phyloP scores from a whole-genome alignment of 1,140 invertebrate genomes.

The Drosophila kohkoa region DNA sequence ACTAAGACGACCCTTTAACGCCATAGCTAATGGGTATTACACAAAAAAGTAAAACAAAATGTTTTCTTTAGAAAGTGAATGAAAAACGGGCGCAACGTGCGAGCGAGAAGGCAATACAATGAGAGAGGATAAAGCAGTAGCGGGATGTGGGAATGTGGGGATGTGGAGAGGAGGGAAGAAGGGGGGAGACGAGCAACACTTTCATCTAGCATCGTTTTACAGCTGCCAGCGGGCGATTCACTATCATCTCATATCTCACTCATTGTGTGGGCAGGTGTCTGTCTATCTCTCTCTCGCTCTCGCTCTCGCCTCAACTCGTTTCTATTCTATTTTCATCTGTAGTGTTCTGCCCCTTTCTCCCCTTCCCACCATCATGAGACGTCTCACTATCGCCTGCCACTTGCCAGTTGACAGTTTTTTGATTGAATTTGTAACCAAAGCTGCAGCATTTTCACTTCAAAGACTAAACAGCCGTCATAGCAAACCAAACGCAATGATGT shows the following conservation, averaged over 20 bases:
- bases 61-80: conserved; percentile 64
- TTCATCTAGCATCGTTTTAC: conserved; percentile 79
- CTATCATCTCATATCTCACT: conserved; percentile 13
- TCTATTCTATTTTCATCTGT: conserved; percentile 10
- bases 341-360: neutral
- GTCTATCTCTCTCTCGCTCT: neutral
- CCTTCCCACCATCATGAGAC: neutral
- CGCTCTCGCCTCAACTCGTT: conserved; percentile 1
- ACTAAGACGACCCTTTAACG: too few species aligned
- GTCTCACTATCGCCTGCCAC: conserved; percentile 10
- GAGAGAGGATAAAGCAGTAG: neutral
- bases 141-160: neutral
- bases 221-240: conserved; percentile 8
- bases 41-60: conserved; percentile 60
- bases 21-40: too few species aligned
- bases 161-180: neutral
- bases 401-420: conserved; percentile 67
- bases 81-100: neutral
- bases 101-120: neutral
- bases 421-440: conserved; percentile 80
- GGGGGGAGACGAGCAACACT: conserved; percentile 47
- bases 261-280: conserved; percentile 50
- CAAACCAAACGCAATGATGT: conserved; percentile 9
- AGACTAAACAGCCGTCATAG: conserved; percentile 41
- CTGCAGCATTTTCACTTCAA: conserved; percentile 72